Conservation (phyloP, 2,888 invertebrate species). For the Eupithecia inturbata region DNA sequence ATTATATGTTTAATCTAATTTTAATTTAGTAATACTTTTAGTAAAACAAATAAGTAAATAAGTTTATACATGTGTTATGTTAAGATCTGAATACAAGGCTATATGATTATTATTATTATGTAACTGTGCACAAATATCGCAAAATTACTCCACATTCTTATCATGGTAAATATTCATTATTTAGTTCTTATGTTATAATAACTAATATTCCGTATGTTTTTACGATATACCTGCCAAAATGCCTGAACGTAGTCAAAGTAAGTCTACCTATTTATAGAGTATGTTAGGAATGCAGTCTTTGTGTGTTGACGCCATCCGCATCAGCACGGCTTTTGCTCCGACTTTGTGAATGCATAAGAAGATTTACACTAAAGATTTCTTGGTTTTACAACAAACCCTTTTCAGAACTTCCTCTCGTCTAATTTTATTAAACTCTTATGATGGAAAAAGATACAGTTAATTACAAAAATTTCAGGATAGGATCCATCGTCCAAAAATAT, state of each 20-base stretch:
- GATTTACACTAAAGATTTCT: background rate
- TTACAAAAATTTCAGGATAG: background rate
- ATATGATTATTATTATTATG: too few relatives aligned
- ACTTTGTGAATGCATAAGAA: background rate
- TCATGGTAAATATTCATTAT: background rate
- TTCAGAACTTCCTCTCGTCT: background rate
- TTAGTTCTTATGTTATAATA: too few relatives aligned
- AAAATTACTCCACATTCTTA: background rate
- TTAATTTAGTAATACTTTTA: too few relatives aligned
- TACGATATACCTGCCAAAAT: background rate
- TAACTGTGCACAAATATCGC: background rate
- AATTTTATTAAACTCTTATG: background rate
- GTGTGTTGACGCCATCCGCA: conserved; percentile 31
- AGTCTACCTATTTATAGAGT: background rate
- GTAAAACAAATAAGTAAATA: too few relatives aligned
- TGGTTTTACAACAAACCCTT: background rate
- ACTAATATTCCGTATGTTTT: background rate
- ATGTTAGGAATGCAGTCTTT: conserved; percentile 1
- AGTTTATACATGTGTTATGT: too few relatives aligned
- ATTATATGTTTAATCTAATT: too few relatives aligned
- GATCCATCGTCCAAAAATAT: too few relatives aligned
- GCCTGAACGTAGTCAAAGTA: background rate
- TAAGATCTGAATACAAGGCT: too few relatives aligned
- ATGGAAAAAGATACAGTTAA: background rate
- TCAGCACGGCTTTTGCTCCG: conserved; percentile 15